Evolutionary conservation across 2,797 vertebrate species (phyloP).

Genomic region (Octomys mimax): DNA sequence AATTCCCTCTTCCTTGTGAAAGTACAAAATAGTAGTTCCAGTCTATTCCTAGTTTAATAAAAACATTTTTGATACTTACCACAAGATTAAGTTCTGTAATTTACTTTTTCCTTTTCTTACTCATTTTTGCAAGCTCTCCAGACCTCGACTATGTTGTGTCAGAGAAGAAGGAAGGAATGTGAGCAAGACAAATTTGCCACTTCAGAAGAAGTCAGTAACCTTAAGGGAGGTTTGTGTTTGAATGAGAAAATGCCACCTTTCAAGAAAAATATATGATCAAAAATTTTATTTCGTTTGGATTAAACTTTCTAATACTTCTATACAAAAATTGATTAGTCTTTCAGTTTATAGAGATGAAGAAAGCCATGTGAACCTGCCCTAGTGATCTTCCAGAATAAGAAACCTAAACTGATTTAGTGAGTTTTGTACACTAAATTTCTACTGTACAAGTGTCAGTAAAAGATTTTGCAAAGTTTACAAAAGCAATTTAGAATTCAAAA

Average conservation of each 20-base stretch:
- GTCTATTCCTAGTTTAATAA: neutral
- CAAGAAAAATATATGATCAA: neutral
- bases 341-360: neutral
- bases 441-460: neutral
- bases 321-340: neutral
- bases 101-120: neutral
- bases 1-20: neutral
- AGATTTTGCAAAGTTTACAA: neutral
- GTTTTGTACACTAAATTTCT: neutral
- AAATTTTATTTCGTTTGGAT: neutral
- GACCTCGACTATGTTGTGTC: neutral
- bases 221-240: neutral
- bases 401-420: neutral
- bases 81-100: neutral
- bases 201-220: neutral
- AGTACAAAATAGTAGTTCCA: neutral
- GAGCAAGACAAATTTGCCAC: neutral
- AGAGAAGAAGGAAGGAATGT: neutral
- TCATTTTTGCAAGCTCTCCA: neutral
- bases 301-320: neutral
- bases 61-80: neutral
- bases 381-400: neutral
- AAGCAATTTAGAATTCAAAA: neutral
- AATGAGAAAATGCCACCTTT: neutral
- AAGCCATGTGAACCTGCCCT: neutral